Base-by-base conservation (phyloP, 1,140 invertebrate genomes). In the Zaprionus nigranus region DNA sequence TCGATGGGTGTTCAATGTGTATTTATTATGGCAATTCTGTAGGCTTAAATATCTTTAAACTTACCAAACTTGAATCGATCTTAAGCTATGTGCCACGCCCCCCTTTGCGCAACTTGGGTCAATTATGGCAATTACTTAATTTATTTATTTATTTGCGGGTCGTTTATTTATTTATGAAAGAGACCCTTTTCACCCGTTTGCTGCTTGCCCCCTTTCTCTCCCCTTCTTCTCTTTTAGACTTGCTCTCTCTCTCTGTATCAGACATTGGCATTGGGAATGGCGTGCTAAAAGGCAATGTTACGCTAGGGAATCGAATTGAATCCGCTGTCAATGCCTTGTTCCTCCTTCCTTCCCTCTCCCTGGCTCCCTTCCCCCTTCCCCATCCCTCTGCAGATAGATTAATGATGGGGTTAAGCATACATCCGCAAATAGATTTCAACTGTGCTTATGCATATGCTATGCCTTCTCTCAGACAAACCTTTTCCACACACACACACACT, bases 91-190 rank as follows among this genome's bases (percentile, higher is more conserved):
- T 12, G 46, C 17, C 46, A 9, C 7, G 17, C 46, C 13, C 61
- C 61, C 28, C 34, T 17, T 4, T 15, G 17, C 13, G 9, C 30
- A 34, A 34, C 30, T 11, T 34, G n/a, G 40, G 40, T 46, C 85
- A 85, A 85, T 90, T 85, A 90, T 82, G 68, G 86, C 79, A 69
- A 90, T 90, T 90, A 90, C 81, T 90, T 81, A 88, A 84, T 88
- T 88, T 79, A 80, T 75, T 90, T 90, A 90, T 85, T 85, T 90
- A 82, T 84, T 85, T 79, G 58, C 34, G 17, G 60, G 49, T 59
- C 59, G 73, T 78, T 85, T 73, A 82, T 74, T 86, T 77, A 86
- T 86, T 87, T 86, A 86, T 78, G 75, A 59, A 73, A 49, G 34
- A 49, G 65, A 61, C 66, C 71, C 53, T 61, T 38, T 38, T 51